phyloP scores from a whole-genome alignment of 2,797 vertebrate species.

The Molossus alvarezi region DNA sequence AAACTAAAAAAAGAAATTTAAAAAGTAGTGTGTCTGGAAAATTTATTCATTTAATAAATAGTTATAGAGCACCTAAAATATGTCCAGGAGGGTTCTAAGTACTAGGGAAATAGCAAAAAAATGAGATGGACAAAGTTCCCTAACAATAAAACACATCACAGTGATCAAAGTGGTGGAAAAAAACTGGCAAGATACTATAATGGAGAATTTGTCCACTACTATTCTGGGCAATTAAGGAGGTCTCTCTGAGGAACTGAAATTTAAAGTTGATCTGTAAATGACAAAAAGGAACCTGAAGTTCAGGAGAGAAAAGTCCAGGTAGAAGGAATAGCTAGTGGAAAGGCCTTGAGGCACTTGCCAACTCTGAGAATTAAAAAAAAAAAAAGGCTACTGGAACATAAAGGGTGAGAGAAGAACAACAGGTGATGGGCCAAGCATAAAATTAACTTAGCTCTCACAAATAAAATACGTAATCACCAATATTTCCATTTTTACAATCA shows the following conservation, averaged over 20 bases:
- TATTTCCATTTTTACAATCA: slow-evolving; percentile 58
- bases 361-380: background rate
- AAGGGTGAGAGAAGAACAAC: background rate
- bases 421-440: background rate
- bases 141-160: background rate
- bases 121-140: background rate
- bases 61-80: slow-evolving; percentile 28
- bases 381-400: background rate
- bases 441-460: slow-evolving; percentile 27
- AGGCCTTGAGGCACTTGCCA: background rate
- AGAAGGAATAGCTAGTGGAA: background rate
- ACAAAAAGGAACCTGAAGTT: background rate
- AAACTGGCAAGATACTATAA: background rate
- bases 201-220: background rate
- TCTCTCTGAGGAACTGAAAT: background rate
- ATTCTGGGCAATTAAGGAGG: background rate
- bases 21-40: background rate
- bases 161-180: background rate
- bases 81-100: background rate
- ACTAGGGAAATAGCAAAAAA: background rate
- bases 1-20: slow-evolving; percentile 17
- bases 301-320: background rate
- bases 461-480: slow-evolving; percentile 11
- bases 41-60: slow-evolving; percentile 2
- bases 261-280: slow-evolving; percentile 35